Conservation (phyloP, 2,888 invertebrate species). For the Xestobium rufovillosum region DNA sequence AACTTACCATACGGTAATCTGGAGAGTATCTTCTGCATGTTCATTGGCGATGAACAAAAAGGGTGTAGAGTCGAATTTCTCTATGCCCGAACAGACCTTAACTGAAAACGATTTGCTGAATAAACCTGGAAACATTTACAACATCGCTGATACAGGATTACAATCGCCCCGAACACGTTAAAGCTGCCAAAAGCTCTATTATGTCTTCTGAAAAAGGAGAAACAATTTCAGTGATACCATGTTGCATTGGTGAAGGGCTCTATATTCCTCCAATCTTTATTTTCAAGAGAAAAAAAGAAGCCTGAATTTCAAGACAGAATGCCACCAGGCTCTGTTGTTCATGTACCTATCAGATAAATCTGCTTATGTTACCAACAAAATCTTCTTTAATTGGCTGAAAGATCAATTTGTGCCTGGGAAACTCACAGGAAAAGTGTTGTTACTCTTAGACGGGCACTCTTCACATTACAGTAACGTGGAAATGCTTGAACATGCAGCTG, state of each 20-base stretch:
- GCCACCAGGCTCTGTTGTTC: conserved; percentile 20
- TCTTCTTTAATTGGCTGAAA: conserved; percentile 27
- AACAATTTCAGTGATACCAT: conserved; percentile 24
- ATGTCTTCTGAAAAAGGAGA: conserved; percentile 21
- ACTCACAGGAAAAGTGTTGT: conserved; percentile 13
- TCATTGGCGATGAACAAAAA: conserved; percentile 9
- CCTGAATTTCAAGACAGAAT: conserved; percentile 22
- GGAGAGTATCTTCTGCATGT: conserved; percentile 5
- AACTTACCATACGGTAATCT: conserved; percentile 1
- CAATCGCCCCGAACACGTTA: conserved; percentile 8
- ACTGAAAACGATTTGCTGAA: conserved; percentile 15
- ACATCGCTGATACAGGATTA: conserved; percentile 14
- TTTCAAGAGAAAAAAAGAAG: conserved; percentile 24
- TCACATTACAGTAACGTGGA: conserved; percentile 14
- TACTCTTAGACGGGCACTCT: conserved; percentile 14
- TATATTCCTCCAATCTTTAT: conserved; percentile 27
- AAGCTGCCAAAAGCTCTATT: conserved; percentile 19
- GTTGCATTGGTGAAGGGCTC: conserved; percentile 28
- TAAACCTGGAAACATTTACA: conserved; percentile 16
- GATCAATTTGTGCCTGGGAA: conserved; percentile 19
- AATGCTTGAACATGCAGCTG: conserved; percentile 14
- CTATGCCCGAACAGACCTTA: conserved; percentile 10
- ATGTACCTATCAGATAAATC: conserved; percentile 25
- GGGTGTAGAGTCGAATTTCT: conserved; percentile 11
- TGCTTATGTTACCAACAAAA: conserved; percentile 24